Evolutionary conservation across 2,888 invertebrate genomes (phyloP), one percentile per base, ranked within the genome.

Genomic region (Polyommatus iphigenia): DNA sequence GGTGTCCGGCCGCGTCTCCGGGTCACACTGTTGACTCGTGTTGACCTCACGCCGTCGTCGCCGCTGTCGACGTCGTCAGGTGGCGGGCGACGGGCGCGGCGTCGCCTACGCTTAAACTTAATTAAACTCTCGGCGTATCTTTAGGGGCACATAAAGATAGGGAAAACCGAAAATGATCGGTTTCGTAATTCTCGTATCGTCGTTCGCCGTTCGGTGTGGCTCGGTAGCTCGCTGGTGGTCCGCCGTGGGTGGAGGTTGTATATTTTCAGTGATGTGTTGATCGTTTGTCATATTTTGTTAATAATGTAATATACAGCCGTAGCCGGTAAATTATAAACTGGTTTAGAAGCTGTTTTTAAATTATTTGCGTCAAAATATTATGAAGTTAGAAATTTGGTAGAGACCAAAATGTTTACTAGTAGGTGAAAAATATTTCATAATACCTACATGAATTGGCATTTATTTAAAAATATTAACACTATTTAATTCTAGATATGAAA

Each of bases 1-100:
- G 79, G 80, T 79, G 79, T 78, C 78, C 78, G 80, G 80, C 79
- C 78, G 71, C 78, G 79, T 76, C 46, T 62, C 36, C 72, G 76
- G 62, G 62, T 62, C 24, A 24, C 62, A 4, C 13, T 62, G 62
- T 24, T 62, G 62, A 62, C 62, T 62, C 62, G 24, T 24, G 62
- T 20, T 20, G 59, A 59, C 59, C 59, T 59, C 59, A 8, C 62
- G 8, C 20, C 77, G 20, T 10, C 24, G 8, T 20, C 62, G 13
- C 24, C 62, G 62, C 2, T 10, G 46, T 13, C 46, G 46, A 46
- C 78, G 76, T 71, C 36, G 71, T 18, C 18, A n/a, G 20, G 20
- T n/a, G 73, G 15, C 10, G 41, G 24, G 7, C 24, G 50, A n/a
- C 36, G 71, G 8, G 71, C 10, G 46, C 46, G 36, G 71, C 71